phyloP scores from a whole-genome alignment of 1,140 invertebrate species.

The Lucilia cuprina region DNA sequence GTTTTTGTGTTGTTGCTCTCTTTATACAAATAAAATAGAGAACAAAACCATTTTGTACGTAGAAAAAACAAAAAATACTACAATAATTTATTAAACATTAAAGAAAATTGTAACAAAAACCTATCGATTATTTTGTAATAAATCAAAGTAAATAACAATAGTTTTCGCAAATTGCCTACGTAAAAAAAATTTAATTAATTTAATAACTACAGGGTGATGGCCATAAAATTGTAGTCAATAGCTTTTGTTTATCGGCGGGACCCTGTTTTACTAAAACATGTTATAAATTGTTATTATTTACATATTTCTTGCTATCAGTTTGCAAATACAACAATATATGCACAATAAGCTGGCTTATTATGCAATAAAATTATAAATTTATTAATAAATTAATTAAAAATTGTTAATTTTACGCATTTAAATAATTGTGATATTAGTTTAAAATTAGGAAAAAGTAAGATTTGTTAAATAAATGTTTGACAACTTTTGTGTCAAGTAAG shows the following conservation, averaged over 20 bases:
- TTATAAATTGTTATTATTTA: not conserved
- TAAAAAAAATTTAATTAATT: no score
- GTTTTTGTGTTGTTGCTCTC: not conserved
- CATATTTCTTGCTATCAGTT: not conserved
- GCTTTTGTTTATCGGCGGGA: not conserved
- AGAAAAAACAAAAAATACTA: no score
- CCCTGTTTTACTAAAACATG: not conserved
- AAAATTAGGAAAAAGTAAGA: not conserved
- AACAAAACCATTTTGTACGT: no score
- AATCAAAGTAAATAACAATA: no score
- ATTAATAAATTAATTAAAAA: not conserved
- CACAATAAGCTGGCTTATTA: not conserved
- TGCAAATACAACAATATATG: no score
- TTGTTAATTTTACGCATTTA: not conserved
- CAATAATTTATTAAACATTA: no score
- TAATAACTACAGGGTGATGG: not conserved
- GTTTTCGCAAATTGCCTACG: no score
- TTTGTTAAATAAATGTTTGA: not conserved
- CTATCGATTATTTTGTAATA: no score
- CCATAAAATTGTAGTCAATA: no score
- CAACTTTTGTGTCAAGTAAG: not conserved
- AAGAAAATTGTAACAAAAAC: no score
- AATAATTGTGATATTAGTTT: conserved; percentile 21
- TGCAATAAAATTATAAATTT: not conserved
- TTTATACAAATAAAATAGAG: no score